Evolutionary conservation across 2,113 vertebrate genomes (phyloP).

Genomic region (Megaleporinus macrocephalus): DNA sequence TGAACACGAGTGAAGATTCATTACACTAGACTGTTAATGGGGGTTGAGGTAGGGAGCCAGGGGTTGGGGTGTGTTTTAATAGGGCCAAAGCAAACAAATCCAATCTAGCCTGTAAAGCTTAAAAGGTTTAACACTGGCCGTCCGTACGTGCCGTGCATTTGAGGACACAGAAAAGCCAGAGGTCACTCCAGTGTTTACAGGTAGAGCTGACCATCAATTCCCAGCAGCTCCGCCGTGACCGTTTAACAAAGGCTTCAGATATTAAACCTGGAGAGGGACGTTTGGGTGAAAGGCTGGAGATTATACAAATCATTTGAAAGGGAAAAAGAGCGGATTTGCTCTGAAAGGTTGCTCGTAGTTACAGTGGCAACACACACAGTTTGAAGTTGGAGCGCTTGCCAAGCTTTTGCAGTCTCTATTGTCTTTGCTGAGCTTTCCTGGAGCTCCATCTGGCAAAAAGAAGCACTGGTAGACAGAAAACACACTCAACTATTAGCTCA

Average conservation of each 20-base stretch:
- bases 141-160: neutral
- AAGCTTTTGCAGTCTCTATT: constrained; percentile 44
- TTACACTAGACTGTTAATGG: neutral
- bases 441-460: constrained; percentile 17
- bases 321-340: constrained; percentile 56
- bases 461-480: constrained; percentile 4
- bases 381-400: constrained; percentile 53
- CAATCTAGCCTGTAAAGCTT: constrained; percentile 1
- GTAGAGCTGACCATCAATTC: neutral
- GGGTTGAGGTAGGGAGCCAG: neutral
- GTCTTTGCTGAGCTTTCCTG: constrained; percentile 42
- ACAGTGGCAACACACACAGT: constrained; percentile 64
- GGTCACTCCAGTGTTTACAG: constrained; percentile 26
- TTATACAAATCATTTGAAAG: constrained; percentile 47
- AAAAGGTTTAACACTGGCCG: constrained; percentile 20
- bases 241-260: constrained; percentile 26
- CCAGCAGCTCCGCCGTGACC: neutral
- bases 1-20: neutral
- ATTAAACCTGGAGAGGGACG: constrained; percentile 17
- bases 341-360: constrained; percentile 70
- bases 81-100: constrained; percentile 26
- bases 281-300: constrained; percentile 18
- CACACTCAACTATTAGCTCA: neutral
- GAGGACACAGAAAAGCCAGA: constrained; percentile 7
- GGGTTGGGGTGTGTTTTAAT: constrained; percentile 24